Percentiles rank a stretch among this genome's conserved stretches.
phyloP scores from a whole-genome alignment of 2,797 vertebrate genomes.

The Clarias pachynema region DNA sequence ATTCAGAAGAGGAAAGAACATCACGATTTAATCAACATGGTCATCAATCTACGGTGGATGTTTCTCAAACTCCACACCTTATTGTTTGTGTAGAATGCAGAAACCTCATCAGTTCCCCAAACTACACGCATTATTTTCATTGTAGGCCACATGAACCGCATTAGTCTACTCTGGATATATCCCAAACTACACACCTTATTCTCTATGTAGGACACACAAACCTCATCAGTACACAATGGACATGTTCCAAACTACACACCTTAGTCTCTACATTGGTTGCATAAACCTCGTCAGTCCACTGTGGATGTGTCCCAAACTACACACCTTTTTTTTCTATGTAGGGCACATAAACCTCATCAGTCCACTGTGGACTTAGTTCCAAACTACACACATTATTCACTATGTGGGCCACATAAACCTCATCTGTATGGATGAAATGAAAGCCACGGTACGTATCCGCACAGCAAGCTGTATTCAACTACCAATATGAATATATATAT shows the following conservation, averaged over 20 bases:
- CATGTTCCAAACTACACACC: no score
- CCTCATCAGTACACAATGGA: no score
- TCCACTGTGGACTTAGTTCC: no score
- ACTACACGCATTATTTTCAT: neutral
- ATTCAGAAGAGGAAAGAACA: no score
- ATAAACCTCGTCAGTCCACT: neutral
- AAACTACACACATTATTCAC: neutral
- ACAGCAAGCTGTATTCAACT: neutral
- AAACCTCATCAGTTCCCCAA: neutral
- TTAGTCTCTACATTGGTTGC: no score
- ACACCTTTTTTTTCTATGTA: neutral
- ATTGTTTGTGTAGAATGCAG: no score
- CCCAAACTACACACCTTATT: neutral
- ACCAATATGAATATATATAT: neutral
- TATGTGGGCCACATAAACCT: neutral
- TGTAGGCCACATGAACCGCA: no score
- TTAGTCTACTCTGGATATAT: no score
- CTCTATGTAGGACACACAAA: neutral
- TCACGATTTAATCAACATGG: no score
- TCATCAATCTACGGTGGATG: no score
- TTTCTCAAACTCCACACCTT: no score
- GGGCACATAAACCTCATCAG: no score
- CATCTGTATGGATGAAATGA: neutral
- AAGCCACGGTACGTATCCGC: neutral
- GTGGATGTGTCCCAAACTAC: neutral